Conservation (phyloP, 2,797 vertebrate genomes). For the Aselliscus stoliczkanus region DNA sequence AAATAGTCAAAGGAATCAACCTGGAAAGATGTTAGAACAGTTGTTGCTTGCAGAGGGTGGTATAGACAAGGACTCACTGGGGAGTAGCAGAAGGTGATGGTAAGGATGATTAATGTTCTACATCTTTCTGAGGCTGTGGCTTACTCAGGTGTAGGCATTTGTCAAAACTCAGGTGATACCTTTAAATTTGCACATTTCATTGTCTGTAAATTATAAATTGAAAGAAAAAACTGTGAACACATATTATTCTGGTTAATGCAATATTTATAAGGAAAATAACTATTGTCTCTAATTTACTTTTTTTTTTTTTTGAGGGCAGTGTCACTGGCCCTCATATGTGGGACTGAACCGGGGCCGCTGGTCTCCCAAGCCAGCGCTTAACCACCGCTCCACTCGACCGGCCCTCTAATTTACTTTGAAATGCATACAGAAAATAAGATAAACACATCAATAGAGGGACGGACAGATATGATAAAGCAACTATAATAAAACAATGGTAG, state of each 20-base stretch:
- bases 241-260: not conserved
- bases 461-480: not conserved
- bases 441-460: not conserved
- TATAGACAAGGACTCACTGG: not conserved
- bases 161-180: not conserved
- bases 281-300: not conserved
- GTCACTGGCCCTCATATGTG: too few relatives aligned
- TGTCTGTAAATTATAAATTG: not conserved
- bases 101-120: not conserved
- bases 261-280: not conserved
- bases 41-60: not conserved
- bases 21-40: not conserved
- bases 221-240: not conserved
- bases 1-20: not conserved
- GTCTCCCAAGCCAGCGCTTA: too few relatives aligned
- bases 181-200: not conserved
- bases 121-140: not conserved
- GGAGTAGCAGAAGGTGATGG: not conserved
- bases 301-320: too few relatives aligned
- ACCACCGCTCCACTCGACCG: too few relatives aligned
- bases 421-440: not conserved
- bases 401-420: slow-evolving; percentile 8
- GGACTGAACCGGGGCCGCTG: too few relatives aligned
- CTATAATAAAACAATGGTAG: not conserved
- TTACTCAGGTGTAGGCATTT: not conserved